These are phyloP conservation scores for Recurvirostra avosetta DNA, from an alignment of 2,113 vertebrate species.

Conservation along the genomic window DNA sequence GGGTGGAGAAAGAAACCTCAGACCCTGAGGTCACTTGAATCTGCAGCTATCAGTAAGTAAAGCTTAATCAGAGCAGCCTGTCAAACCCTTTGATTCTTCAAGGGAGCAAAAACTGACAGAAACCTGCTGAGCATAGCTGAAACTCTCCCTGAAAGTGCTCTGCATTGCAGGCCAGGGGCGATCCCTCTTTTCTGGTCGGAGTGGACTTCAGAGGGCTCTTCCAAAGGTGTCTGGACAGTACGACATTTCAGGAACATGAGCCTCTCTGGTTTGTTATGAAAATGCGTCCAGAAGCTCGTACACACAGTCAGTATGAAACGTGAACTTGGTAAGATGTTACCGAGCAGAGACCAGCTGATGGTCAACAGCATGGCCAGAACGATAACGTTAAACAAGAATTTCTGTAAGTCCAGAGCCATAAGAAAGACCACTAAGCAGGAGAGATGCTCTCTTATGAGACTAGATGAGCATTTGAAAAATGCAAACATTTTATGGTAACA, in stretches of 20 bases:
- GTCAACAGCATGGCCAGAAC: not conserved
- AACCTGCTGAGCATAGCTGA: not conserved
- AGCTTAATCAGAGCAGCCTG: not conserved
- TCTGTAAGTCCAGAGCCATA: not conserved
- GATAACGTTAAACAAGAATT: not conserved
- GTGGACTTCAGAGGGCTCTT: not conserved
- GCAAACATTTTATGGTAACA: not conserved
- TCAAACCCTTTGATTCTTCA: not conserved
- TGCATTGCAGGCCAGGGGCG: not conserved
- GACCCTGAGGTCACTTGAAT: not conserved
- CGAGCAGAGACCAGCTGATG: not conserved
- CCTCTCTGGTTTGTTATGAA: not conserved
- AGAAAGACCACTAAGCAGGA: not conserved
- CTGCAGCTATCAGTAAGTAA: rapidly evolving
- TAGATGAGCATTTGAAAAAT: not conserved
- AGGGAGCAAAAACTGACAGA: rapidly evolving
- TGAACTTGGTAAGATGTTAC: not conserved
- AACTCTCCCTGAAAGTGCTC: not conserved
- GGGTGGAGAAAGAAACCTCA: not conserved
- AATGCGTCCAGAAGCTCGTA: not conserved
- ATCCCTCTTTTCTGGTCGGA: not conserved
- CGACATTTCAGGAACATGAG: rapidly evolving
- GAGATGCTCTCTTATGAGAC: not conserved
- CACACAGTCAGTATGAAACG: not conserved
- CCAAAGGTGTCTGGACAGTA: not conserved